These are phyloP conservation scores for Melikaiella ostensackeni DNA, from an alignment of 2,888 invertebrate species.

Conservation along the genomic window DNA sequence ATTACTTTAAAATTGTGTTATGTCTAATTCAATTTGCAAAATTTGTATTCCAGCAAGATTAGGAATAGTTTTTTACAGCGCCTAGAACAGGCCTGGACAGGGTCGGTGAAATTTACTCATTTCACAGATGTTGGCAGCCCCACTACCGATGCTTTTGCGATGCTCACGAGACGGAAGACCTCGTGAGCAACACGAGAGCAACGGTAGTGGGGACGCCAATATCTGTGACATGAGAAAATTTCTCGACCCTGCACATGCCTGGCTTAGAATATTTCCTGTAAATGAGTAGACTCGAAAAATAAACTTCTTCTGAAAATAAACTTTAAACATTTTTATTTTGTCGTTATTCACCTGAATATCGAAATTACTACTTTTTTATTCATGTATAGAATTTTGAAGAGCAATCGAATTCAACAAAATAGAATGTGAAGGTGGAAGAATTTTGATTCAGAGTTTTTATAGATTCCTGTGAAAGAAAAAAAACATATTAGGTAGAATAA, in stretches of 20 bases:
- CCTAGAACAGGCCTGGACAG: too few species aligned
- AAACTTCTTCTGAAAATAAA: not conserved
- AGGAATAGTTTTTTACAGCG: not conserved
- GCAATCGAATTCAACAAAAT: not conserved
- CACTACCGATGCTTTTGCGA: too few species aligned
- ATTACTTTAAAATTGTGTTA: not conserved
- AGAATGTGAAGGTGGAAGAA: not conserved
- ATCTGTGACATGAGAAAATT: too few species aligned
- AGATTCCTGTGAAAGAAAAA: not conserved
- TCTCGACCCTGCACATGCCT: too few species aligned
- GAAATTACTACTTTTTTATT: not conserved
- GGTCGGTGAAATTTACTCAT: too few species aligned
- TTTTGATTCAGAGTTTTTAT: not conserved
- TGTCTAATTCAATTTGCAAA: not conserved
- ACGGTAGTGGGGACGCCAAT: too few species aligned
- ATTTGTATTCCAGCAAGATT: not conserved
- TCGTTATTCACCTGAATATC: not conserved
- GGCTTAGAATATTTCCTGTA: not conserved
- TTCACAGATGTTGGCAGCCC: too few species aligned
- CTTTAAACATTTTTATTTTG: not conserved
- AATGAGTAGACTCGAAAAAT: not conserved
- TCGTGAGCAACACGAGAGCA: too few species aligned
- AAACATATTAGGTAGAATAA: not conserved
- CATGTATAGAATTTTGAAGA: not conserved
- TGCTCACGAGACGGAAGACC: too few species aligned